phyloP scores from a whole-genome alignment of 2,888 invertebrate genomes.

The Noctuana brunneofusca region DNA sequence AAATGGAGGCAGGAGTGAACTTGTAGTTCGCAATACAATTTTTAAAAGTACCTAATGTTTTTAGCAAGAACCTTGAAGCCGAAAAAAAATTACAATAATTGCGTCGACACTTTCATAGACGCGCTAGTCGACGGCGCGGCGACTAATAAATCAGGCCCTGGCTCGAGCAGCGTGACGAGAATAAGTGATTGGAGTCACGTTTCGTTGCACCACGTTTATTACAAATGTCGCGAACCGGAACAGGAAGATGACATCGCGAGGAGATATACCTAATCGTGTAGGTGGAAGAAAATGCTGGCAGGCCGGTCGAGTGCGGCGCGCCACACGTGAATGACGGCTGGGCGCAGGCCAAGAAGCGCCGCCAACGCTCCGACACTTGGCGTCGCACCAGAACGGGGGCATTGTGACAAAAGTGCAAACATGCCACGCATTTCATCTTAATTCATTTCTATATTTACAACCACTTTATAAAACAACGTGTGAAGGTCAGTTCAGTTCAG shows the following conservation, averaged over 20 bases:
- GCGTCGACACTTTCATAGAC: slow-evolving; percentile 49
- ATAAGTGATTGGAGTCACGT: slow-evolving; percentile 47
- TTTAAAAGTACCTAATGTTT: neutral
- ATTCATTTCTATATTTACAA: slow-evolving; percentile 23
- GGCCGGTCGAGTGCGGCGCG: slow-evolving; percentile 41
- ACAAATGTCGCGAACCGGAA: slow-evolving; percentile 57
- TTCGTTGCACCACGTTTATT: slow-evolving; percentile 45
- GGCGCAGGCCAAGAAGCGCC: slow-evolving; percentile 45
- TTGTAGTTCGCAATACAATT: neutral
- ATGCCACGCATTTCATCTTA: slow-evolving; percentile 36
- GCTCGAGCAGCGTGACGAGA: slow-evolving; percentile 44
- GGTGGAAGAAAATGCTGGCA: slow-evolving; percentile 53
- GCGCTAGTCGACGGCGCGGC: slow-evolving; percentile 38
- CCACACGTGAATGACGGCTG: slow-evolving; percentile 62
- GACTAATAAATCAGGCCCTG: slow-evolving; percentile 44
- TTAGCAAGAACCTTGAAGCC: slow-evolving; percentile 42
- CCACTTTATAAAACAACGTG: neutral
- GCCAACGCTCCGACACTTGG: slow-evolving; percentile 53
- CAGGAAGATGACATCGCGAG: slow-evolving; percentile 57
- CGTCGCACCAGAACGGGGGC: slow-evolving; percentile 58
- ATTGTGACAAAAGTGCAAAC: slow-evolving; percentile 55
- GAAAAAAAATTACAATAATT: slow-evolving; percentile 42
- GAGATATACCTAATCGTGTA: slow-evolving; percentile 49
- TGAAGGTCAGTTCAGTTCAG: slow-evolving; percentile 1
- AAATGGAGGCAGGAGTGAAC: neutral